phyloP scores from a whole-genome alignment of 1,140 invertebrate genomes.

The Ylistrum balloti region DNA sequence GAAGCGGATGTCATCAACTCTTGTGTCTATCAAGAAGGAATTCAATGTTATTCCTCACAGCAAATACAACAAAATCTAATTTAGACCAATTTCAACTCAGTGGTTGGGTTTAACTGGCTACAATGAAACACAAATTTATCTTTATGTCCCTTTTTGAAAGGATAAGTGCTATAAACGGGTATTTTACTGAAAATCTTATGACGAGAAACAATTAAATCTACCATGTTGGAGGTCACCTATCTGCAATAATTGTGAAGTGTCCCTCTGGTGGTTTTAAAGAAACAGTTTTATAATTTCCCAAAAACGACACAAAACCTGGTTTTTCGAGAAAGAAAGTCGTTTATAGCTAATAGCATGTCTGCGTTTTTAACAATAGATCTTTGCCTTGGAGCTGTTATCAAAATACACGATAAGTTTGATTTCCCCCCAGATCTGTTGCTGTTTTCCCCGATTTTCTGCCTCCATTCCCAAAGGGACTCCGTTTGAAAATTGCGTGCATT shows the following conservation, averaged over 20 bases:
- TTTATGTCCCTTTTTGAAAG: too few relatives aligned
- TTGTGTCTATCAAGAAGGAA: too few relatives aligned
- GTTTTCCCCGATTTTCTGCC: background rate
- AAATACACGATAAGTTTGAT: background rate
- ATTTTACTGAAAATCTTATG: background rate
- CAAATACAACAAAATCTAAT: too few relatives aligned
- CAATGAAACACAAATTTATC: too few relatives aligned
- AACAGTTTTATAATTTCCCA: background rate
- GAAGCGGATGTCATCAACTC: too few relatives aligned
- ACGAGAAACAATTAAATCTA: background rate
- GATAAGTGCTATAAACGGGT: too few relatives aligned
- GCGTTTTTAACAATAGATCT: background rate
- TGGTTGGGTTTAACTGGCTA: too few relatives aligned
- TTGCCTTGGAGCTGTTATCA: background rate
- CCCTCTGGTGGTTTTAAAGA: background rate
- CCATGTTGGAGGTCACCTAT: background rate
- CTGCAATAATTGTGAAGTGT: background rate
- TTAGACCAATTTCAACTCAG: too few relatives aligned
- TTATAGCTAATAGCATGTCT: background rate
- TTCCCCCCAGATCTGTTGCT: constrained; percentile 3
- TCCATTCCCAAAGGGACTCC: background rate
- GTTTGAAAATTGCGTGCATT: constrained; percentile 38
- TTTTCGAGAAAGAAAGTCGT: background rate
- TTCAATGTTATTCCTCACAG: too few relatives aligned
- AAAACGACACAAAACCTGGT: background rate